Base-by-base conservation (phyloP, 2,113 vertebrate species). In the Arothron firmamentum region DNA sequence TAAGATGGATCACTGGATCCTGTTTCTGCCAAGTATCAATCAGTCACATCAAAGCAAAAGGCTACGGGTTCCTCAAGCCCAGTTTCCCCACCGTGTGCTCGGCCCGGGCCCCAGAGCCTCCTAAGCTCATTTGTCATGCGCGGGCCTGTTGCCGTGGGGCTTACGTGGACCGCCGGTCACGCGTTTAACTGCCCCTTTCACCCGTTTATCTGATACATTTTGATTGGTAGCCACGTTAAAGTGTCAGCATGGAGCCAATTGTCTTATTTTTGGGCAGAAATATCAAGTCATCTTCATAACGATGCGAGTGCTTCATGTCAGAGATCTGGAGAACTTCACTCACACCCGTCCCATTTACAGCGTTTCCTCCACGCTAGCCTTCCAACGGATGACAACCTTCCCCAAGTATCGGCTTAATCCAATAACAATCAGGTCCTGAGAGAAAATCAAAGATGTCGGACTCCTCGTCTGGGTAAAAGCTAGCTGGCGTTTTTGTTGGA, bases 61-160 rank as follows among this genome's bases (percentile, higher is more conserved):
- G 49, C 34, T 41, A 42, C 14, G 2, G 61, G 34, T 7, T 59
- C 56, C 73, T 66, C 47, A 63, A 38, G 47, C 21, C 64, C 42
- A 47, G 2, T 12, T 10, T 12, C 34, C 25, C 52, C 53, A 23
- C 56, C 31, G 67, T 45, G 62, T 50, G 62, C 59, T 64, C 20
- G 42, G 63, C 73, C 42, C 3, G 23, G 63, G 58, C 43, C 58
- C 59, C 41, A 55, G 41, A 17, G 77, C 69, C 78, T 82, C 59
- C 74, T 82, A 67, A 47, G 45, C 45, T 67, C 56, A 59, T 82
- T 79, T 70, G 54, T 86, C 75, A 70, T 70, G 55, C 56, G 56
- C 55, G 16, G 3, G 48, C 31, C 56, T 56, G 51, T 65, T 57
- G 15, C 45, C 12, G 2, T 38, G 34, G 10, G 34, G 1, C 34